Base-by-base conservation (phyloP, 1,140 invertebrate species). In the Saccostrea cuccullata region DNA sequence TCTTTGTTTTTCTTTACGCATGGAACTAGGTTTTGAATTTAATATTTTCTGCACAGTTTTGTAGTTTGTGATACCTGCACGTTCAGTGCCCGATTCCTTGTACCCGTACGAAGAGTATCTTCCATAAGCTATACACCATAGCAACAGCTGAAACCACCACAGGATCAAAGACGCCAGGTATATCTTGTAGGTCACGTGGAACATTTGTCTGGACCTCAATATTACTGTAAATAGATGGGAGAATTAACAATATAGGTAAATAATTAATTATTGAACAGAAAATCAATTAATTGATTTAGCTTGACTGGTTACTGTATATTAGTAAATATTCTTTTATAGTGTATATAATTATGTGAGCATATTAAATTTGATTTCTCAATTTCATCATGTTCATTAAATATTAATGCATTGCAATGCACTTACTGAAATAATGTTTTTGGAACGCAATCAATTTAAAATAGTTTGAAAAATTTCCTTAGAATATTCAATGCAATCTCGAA, bases 131-230 rank as follows among this genome's bases (percentile, higher is more conserved):
- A 97, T 94, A 85, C 95, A 96, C 84, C 97, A 95, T 13, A 97
- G 93, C 4, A 97, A 91, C 12, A 98, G 95, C 12, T 97, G 97
- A 58, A 94, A 86, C 30, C 93, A 92, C 92, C 96, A 95, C 40
- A 95, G 93, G 8, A 96, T 92, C 12, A 98, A 94, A 2, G 97
- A 97, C 2, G 96, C 90, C 2, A 98, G 95, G 93, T 97, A 98
- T 87, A 98, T 94, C 94, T 98, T 98, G 94, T 98, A 98, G 0
- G 98, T 98, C 0, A 97, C 96, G 93, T 98, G 98, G 40, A 98
- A 95, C 2, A 98, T 94, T 93, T 98, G 97, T 56, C 97, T 95
- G 1, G 96, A 96, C 89, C 96, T 96, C 9, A 98, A 94, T 92
- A 97, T 96, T 86, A 97, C 96, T 96, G 94, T n/a, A 88, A 84